Base-by-base conservation (phyloP, 2,888 invertebrate genomes). In the Nemotelus nigrinus region DNA sequence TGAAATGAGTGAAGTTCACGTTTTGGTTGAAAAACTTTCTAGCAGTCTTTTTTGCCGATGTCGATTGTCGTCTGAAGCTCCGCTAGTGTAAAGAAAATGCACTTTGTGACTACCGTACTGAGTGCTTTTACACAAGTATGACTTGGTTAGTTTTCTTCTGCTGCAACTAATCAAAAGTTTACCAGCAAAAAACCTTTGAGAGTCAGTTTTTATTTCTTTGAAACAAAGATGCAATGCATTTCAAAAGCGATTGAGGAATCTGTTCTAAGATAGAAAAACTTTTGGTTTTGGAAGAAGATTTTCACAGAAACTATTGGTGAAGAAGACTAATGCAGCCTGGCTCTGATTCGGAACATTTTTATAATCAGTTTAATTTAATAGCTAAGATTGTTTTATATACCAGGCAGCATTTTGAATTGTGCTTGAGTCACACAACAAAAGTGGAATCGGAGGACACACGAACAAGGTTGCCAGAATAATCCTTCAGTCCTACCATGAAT, bases 161-260 rank as follows among this genome's bases (percentile, higher is more conserved):
- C 39, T 39, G 7, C 4, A 60, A 60, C 60, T 60, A 60, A 60
- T 60, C 60, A 60, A 60, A 60, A 60, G 39, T 60, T 60, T 43
- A 60, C 60, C 41, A 58, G 41, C 60, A 60, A 60, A 4, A 10
- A 60, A 43, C 60, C 41, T 60, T 25, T 60, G 60, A 60, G 2
- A 60, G 41, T 60, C 41, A 41, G 60, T 60, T 43, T 39, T 10
- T 41, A 41, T 41, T 60, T 60, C n/a, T 58, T 25, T 25, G 25
- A 25, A 25, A 58, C 58, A 58, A 25, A 58, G 25, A 41, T 2
- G 60, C 41, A 60, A 60, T 41, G 25, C 7, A 60, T 60, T 3
- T 60, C 41, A 41, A 60, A 57, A 57, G n/a, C 25, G 10, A 1
- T 57, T 57, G 57, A 0, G 57, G 10, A 57, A 25, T 25, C 7